A percentile compares a stretch with the other conserved stretches of the same genome.
phyloP scores from a whole-genome alignment of 2,888 invertebrate genomes.

The Leptopilina myrica region DNA sequence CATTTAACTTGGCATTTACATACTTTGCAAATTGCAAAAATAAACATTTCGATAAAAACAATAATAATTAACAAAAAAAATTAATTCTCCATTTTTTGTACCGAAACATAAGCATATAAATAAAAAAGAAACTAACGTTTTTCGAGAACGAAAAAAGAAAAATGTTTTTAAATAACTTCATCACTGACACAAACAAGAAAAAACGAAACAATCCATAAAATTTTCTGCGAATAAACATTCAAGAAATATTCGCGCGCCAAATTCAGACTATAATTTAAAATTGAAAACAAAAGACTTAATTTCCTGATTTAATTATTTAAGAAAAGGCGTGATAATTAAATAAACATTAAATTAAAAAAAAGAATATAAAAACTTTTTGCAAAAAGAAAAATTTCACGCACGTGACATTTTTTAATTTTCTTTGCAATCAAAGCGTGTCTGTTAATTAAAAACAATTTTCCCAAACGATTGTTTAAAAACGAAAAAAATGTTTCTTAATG shows the following conservation, averaged over 20 bases:
- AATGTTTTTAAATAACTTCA: background rate
- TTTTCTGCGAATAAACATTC: background rate
- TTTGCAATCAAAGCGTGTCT: background rate
- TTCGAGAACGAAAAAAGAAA: too few relatives aligned
- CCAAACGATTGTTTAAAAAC: background rate
- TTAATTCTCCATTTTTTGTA: background rate
- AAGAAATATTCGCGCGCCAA: slow-evolving; percentile 16
- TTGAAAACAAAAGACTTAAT: background rate
- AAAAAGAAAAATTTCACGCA: too few relatives aligned
- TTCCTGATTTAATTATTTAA: slow-evolving; percentile 7
- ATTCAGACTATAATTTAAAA: background rate
- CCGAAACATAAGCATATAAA: too few relatives aligned
- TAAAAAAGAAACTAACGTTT: too few relatives aligned
- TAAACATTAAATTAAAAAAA: too few relatives aligned
- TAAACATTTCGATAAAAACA: background rate
- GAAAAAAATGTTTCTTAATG: background rate
- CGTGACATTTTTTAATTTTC: background rate
- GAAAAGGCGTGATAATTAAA: background rate
- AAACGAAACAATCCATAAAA: background rate
- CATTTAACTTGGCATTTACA: slow-evolving; percentile 24
- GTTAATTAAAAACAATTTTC: background rate
- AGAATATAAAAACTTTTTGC: too few relatives aligned
- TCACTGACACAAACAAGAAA: slow-evolving; percentile 9
- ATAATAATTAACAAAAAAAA: background rate
- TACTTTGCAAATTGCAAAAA: slow-evolving; percentile 10